Evolutionary conservation across 2,113 vertebrate genomes (phyloP).

Genomic region (Leptodactylus fuscus): DNA sequence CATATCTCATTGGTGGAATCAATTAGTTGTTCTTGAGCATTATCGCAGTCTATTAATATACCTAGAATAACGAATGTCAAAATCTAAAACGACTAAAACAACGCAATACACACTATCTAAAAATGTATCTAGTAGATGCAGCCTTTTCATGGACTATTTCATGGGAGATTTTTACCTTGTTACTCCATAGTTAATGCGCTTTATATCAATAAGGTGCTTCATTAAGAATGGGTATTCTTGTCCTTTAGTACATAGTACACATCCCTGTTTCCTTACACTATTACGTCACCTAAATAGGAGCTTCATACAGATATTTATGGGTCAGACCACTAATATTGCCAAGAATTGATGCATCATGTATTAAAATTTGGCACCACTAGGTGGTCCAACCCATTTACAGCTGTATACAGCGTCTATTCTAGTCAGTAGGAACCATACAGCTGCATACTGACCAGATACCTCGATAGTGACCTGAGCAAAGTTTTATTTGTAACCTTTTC

Average conservation of each 20-base stretch:
- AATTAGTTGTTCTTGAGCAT: not conserved
- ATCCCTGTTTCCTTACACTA: not conserved
- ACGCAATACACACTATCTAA: not conserved
- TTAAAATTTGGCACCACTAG: not conserved
- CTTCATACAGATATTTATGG: too few relatives aligned
- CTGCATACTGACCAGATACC: not conserved
- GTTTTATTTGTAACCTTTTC: not conserved
- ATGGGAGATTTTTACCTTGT: not conserved
- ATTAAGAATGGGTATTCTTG: too few relatives aligned
- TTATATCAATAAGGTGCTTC: not conserved
- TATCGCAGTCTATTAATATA: not conserved
- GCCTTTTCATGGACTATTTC: not conserved
- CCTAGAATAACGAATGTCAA: not conserved
- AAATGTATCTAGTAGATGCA: not conserved
- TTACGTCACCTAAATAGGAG: not conserved
- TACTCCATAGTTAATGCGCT: not conserved
- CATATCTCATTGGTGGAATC: slow-evolving; percentile 26
- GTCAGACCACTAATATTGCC: not conserved
- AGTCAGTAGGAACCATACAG: not conserved
- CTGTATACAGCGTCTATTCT: not conserved
- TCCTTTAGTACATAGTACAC: not conserved
- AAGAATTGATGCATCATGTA: not conserved
- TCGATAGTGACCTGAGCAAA: not conserved
- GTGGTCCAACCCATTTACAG: not conserved
- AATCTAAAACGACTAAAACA: not conserved